These are phyloP conservation scores for Delia radicum DNA, from an alignment of 1,140 invertebrate species.

Conservation along the genomic window DNA sequence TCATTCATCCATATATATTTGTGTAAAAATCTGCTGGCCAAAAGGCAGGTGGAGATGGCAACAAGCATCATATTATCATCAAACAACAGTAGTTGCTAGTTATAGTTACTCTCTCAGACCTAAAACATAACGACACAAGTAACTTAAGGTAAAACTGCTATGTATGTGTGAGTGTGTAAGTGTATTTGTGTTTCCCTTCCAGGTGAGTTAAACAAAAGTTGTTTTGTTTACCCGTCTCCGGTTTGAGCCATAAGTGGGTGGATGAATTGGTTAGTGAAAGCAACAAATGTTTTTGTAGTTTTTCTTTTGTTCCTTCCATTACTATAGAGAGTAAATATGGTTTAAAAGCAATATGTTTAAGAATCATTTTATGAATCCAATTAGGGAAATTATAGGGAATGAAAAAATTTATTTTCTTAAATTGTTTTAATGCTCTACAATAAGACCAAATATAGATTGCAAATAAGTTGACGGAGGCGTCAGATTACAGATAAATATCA, in stretches of 20 bases:
- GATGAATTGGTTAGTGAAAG: neutral
- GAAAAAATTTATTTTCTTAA: too few species aligned
- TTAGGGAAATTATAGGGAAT: neutral
- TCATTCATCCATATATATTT: neutral
- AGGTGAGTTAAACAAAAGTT: neutral
- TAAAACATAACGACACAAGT: too few species aligned
- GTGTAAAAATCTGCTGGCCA: neutral
- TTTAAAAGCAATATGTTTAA: neutral
- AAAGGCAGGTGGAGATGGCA: neutral
- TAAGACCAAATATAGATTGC: too few species aligned
- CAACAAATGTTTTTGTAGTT: conserved; percentile 4
- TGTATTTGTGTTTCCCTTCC: neutral
- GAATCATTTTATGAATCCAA: neutral
- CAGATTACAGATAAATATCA: too few species aligned
- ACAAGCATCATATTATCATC: neutral
- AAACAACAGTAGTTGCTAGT: neutral
- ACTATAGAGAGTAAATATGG: neutral
- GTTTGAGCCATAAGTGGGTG: neutral
- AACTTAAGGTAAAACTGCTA: neutral
- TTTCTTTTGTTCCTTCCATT: neutral
- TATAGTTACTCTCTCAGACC: neutral
- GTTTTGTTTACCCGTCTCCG: too few species aligned
- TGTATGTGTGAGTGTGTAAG: neutral
- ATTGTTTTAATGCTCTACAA: too few species aligned
- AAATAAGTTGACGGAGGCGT: too few species aligned